Evolutionary conservation across 2,888 invertebrate genomes (phyloP).

Genomic region (Lithodes maja): DNA sequence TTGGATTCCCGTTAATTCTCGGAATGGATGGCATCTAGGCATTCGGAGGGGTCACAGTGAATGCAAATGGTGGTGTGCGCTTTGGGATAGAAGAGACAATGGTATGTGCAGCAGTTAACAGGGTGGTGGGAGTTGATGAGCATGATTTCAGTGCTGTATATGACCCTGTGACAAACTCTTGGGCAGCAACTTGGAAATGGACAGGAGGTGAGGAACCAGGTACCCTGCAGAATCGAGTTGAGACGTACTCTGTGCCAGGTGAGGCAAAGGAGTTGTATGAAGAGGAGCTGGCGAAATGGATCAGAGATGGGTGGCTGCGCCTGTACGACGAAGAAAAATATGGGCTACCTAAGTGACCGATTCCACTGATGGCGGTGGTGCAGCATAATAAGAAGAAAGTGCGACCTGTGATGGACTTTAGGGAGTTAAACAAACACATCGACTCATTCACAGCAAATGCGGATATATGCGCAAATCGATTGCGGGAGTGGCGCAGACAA

Average conservation of each 20-base stretch:
- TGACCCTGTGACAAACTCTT: slow-evolving; percentile 9
- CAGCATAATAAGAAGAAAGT: slow-evolving; percentile 47
- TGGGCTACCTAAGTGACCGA: slow-evolving; percentile 9
- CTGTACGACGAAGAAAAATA: slow-evolving; percentile 25
- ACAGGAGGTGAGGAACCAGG: slow-evolving; percentile 26
- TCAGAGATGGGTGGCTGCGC: slow-evolving; percentile 31
- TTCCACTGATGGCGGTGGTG: slow-evolving; percentile 51
- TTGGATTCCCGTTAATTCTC: slow-evolving; percentile 14
- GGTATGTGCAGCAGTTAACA: slow-evolving; percentile 17
- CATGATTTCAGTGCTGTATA: slow-evolving; percentile 17
- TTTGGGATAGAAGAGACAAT: slow-evolving; percentile 8
- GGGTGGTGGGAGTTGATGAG: slow-evolving; percentile 11
- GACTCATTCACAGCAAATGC: slow-evolving; percentile 39
- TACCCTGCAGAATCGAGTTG: slow-evolving; percentile 8
- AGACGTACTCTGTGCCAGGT: slow-evolving; percentile 17
- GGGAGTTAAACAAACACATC: slow-evolving; percentile 25
- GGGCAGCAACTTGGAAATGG: slow-evolving; percentile 43
- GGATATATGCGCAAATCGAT: slow-evolving; percentile 39
- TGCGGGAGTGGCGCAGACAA: slow-evolving; percentile 32
- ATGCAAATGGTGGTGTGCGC: background rate
- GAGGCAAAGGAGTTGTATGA: slow-evolving; percentile 25
- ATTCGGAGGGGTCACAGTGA: slow-evolving; percentile 18
- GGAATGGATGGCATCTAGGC: slow-evolving; percentile 21
- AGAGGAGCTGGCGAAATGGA: slow-evolving; percentile 32
- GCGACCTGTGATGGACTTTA: slow-evolving; percentile 37